Percentiles rank a stretch among this genome's conserved stretches.
These are phyloP conservation scores for Lacerta viridis DNA, from an alignment of 2,797 vertebrate genomes.

Conservation along the genomic window DNA sequence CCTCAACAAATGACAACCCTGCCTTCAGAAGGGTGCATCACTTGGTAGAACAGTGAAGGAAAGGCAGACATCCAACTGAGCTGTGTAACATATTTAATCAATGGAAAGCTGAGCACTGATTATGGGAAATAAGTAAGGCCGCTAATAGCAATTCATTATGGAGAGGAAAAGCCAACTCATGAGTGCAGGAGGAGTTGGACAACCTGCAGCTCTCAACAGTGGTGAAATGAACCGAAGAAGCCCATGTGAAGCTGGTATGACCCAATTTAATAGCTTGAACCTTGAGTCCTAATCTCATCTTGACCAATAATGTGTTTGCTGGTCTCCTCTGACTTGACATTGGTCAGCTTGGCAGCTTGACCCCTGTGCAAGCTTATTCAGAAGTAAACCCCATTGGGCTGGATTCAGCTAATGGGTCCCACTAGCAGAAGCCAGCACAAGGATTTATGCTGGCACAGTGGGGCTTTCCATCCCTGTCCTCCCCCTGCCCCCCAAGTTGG, in stretches of 20 bases:
- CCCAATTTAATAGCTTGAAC: neutral
- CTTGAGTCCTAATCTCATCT: neutral
- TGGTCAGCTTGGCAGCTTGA: neutral
- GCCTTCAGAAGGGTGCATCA: fast-evolving
- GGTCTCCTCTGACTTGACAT: neutral
- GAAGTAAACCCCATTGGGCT: neutral
- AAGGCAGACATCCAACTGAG: slow-evolving; percentile 12
- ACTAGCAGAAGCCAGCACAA: too few species aligned
- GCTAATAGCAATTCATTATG: fast-evolving
- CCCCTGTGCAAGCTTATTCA: too few species aligned
- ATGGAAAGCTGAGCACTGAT: neutral
- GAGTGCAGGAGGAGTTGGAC: neutral
- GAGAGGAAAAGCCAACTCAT: slow-evolving; percentile 31
- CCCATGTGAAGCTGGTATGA: neutral
- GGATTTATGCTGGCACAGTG: neutral
- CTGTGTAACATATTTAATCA: slow-evolving; percentile 3
- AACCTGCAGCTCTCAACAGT: neutral
- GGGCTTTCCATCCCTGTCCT: too few species aligned
- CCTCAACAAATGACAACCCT: neutral
- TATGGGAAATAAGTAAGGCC: neutral
- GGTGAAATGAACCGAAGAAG: neutral
- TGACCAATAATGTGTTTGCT: neutral
- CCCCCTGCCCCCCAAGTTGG: too few species aligned
- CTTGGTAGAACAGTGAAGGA: neutral
- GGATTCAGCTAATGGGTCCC: too few species aligned